Evolutionary conservation across 2,797 vertebrate species (phyloP), one percentile per base, ranked within the genome.

Genomic region (Melanotaenia maccullochi): DNA sequence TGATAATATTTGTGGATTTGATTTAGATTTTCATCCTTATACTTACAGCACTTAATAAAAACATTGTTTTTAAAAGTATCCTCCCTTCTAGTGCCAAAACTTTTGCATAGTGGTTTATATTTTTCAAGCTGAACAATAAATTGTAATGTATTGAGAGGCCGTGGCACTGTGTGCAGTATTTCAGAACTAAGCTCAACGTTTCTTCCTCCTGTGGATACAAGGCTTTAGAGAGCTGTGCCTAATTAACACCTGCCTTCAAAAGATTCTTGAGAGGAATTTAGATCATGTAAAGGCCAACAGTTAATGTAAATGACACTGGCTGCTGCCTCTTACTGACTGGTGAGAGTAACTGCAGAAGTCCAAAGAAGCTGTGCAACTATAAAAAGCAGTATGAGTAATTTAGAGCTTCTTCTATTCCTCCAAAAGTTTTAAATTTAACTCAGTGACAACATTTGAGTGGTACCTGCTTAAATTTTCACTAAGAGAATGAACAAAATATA

Each of bases 321-420:
- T 85, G 83, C 81, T 91, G 90, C 85, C 89, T 78, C 85, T 82
- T 38, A 55, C 81, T 83, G 89, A 73, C 74, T 24, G 56, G 25
- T 73, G 24, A 22, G 36, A 78, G 75, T 49, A 89, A 84, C 82
- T 86, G 74, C 82, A 86, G 3, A 24, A 14, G 12, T 51, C 11
- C 1, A 52, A 8, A 63, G n/a, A 9, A 51, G n/a, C 33, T 73
- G 4, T 24, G 52, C 59, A 49, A 49, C 55, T 52, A 2, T 11
- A 33, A 24, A 47, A 67, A 32, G 18, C 0, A 4, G 8, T 36
- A 11, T 1, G 22, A 57, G 25, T 30, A 42, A 32, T 68, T 52
- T 20, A 36, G 25, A 68, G 38, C 67, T 74, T 54, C 57, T 70
- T 54, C 70, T 59, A 44, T 57, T 11, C 13, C 63, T 51, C 25